These are phyloP conservation scores for Agonopterix heracliana DNA, from an alignment of 2,888 invertebrate genomes.

Conservation along the genomic window DNA sequence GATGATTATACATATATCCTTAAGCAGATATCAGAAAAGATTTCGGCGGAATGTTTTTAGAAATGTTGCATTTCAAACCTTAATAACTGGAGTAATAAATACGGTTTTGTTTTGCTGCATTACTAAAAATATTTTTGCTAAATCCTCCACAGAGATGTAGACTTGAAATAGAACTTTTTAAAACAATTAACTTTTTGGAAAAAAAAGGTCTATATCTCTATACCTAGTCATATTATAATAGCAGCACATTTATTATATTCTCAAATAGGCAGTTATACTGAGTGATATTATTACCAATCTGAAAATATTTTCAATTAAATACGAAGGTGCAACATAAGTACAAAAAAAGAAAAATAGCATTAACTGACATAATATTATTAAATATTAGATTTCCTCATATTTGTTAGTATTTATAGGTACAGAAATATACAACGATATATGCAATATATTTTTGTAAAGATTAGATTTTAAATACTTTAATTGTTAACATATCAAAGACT, in stretches of 20 bases:
- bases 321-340: conserved; percentile 45
- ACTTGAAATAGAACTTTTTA: conserved; percentile 20
- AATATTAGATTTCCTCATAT: conserved; percentile 5
- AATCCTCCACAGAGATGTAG: conserved; percentile 33
- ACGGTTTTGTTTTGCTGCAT: background rate
- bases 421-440: conserved; percentile 29
- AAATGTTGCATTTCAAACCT: conserved; percentile 15
- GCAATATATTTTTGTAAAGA: conserved; percentile 64
- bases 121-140: conserved; percentile 37
- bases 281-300: conserved; percentile 42
- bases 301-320: conserved; percentile 11
- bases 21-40: conserved; percentile 44
- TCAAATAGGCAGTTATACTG: conserved; percentile 44
- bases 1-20: conserved; percentile 38
- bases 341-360: conserved; percentile 36
- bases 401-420: conserved; percentile 6
- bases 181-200: background rate
- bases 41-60: conserved; percentile 43
- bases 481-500: conserved; percentile 60
- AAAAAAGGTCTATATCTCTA: conserved; percentile 31
- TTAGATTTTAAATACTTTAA: conserved; percentile 38
- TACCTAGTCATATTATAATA: conserved; percentile 61
- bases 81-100: background rate
- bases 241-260: conserved; percentile 42
- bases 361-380: conserved; percentile 12